Conservation (phyloP, 2,797 vertebrate genomes). For the Rhincodon typus region DNA sequence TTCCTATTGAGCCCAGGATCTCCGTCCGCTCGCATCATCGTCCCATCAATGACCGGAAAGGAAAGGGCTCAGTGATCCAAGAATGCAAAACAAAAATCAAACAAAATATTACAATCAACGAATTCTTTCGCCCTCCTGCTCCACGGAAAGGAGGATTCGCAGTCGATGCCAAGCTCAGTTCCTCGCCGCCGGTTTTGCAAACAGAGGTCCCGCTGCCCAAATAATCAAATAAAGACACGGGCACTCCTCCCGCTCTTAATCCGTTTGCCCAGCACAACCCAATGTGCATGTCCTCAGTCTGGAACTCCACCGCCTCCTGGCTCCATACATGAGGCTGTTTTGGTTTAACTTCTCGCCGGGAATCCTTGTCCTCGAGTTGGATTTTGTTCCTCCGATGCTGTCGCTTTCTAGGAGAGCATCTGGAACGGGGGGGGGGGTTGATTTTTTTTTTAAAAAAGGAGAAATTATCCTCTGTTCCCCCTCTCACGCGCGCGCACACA, state of each 20-base stretch:
- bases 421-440: not conserved
- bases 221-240: not conserved
- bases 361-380: not conserved
- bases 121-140: not conserved
- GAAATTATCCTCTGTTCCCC: too few species aligned
- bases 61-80: too few species aligned
- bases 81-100: not conserved
- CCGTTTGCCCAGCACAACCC: slow-evolving; percentile 51
- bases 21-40: slow-evolving; percentile 71
- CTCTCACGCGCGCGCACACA: not conserved
- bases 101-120: not conserved
- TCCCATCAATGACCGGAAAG: slow-evolving; percentile 64
- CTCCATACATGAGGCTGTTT: slow-evolving; percentile 44
- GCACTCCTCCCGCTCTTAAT: slow-evolving; percentile 38
- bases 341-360: slow-evolving; percentile 46
- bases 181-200: not conserved
- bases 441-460: too few species aligned
- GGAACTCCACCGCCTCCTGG: slow-evolving; percentile 51
- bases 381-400: not conserved
- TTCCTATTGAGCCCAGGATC: slow-evolving; percentile 65
- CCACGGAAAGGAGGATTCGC: too few species aligned
- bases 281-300: slow-evolving; percentile 57
- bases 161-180: not conserved
- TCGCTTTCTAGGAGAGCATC: too few species aligned
- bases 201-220: not conserved